Percentiles rank a stretch among this genome's conserved stretches.
These are phyloP conservation scores for Myotis yumanensis DNA, from an alignment of 2,113 vertebrate genomes.

Conservation along the genomic window DNA sequence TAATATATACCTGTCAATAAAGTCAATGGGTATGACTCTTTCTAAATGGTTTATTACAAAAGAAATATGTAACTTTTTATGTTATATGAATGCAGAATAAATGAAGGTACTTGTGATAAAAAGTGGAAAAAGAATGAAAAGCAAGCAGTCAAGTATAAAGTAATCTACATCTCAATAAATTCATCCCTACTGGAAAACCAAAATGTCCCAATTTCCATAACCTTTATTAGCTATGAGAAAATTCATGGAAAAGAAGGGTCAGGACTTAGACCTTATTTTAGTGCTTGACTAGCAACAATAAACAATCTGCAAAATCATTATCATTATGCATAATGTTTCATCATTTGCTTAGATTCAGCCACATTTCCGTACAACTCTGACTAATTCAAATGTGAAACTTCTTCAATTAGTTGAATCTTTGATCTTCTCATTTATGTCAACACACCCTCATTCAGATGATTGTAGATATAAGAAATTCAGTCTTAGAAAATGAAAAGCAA, in stretches of 20 bases:
- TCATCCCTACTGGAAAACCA: background rate
- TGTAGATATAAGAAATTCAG: background rate
- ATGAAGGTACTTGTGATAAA: background rate
- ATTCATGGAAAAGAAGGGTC: background rate
- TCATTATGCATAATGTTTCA: background rate
- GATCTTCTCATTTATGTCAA: background rate
- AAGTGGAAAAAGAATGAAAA: background rate
- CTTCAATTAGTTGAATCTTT: background rate
- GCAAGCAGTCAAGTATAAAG: background rate
- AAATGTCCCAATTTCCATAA: background rate
- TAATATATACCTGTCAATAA: background rate
- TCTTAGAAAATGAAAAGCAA: conserved; percentile 47
- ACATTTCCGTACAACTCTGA: background rate
- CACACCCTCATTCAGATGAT: background rate
- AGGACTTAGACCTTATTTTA: background rate
- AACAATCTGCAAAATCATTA: background rate
- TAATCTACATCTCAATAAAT: background rate
- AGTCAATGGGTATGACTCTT: background rate
- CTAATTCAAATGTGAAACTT: background rate
- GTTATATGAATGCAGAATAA: background rate
- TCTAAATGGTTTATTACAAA: background rate
- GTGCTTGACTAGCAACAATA: background rate
- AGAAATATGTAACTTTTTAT: background rate
- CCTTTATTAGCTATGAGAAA: background rate
- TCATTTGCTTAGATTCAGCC: background rate